Evolutionary conservation across 1,140 invertebrate genomes (phyloP), one percentile per base, ranked within the genome.

Genomic region (Calephelis nemesis): DNA sequence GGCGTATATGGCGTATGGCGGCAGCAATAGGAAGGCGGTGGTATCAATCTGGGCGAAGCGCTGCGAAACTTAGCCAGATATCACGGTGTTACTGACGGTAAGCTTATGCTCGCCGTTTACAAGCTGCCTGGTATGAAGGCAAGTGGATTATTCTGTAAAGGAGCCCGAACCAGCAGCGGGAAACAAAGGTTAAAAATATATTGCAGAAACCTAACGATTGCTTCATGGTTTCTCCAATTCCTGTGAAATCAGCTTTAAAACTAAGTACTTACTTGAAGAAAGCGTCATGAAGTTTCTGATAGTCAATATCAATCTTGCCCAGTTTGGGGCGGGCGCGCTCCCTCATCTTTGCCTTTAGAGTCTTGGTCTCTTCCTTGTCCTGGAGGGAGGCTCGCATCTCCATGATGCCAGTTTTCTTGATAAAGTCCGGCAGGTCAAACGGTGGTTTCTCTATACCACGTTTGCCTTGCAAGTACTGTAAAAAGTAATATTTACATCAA

Each of bases 251-350:
- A 45, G 7, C 0, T 15, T 50, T 50, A 7, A 50, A n/a, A 7
- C 49, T 49, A 11, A 54, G 47, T 48, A 84, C 92, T 92, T 82
- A 95, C 93, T 98, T 98, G 93, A 99, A 99, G 91, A 99, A 99
- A 0, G 99, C 99, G 88, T 99, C 99, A 81, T 99, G 99, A 45
- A 99, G 91, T 84, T 99, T 99, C 88, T 99, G 98, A 90, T 99
- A 99, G 92, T 99, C 99, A 77, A 99, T 99, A 85, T 99, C 99
- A 75, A 99, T 99, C 93, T 99, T 99, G 9, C 99, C 99, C 78
- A 99, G 94, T 91, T 99, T 99, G 0, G 99, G 99, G 45, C 99
- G 93, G 0, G 98, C 96, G 69, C 98, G 94, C 92, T 99, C 99
- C 47, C 98, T 94, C 98, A 99, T 99, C 93, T 99, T 99, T 0